Evolutionary conservation across 2,113 vertebrate species (phyloP).

Genomic region (Vireo altiloquus): DNA sequence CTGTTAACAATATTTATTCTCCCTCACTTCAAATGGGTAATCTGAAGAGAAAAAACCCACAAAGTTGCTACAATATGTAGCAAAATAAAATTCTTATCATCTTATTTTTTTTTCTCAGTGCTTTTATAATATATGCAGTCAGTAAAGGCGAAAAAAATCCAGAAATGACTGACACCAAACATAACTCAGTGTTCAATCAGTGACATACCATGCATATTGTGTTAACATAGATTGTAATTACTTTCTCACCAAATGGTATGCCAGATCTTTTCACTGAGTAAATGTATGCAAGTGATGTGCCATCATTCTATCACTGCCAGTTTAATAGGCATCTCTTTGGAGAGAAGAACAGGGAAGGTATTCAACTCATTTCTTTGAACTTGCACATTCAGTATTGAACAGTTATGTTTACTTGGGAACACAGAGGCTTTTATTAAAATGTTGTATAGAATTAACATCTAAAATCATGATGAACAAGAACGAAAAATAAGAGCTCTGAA

Average conservation of each 20-base stretch:
- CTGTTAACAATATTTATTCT: not conserved
- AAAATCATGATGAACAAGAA: not conserved
- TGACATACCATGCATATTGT: slow-evolving; percentile 19
- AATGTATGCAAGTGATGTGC: not conserved
- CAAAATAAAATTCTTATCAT: not conserved
- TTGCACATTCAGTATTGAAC: not conserved
- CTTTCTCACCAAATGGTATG: slow-evolving; percentile 42
- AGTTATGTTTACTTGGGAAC: not conserved
- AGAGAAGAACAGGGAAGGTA: not conserved
- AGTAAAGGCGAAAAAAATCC: not conserved
- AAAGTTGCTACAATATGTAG: not conserved
- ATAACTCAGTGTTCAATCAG: slow-evolving; percentile 30
- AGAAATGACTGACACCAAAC: slow-evolving; percentile 46
- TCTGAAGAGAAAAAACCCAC: not conserved
- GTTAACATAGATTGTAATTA: slow-evolving; percentile 51
- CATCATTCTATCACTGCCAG: slow-evolving; percentile 1
- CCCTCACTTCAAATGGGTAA: not conserved
- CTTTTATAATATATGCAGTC: not conserved
- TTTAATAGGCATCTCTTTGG: not conserved
- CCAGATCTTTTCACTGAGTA: slow-evolving; percentile 51
- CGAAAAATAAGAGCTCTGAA: not conserved
- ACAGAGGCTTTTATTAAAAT: not conserved
- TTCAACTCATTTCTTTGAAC: not conserved
- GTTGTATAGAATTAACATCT: not conserved
- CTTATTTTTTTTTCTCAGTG: not conserved